Evolutionary conservation across 2,797 vertebrate species (phyloP), one percentile per base, ranked within the genome.

Genomic region (Typhlichthys eigenmanni): DNA sequence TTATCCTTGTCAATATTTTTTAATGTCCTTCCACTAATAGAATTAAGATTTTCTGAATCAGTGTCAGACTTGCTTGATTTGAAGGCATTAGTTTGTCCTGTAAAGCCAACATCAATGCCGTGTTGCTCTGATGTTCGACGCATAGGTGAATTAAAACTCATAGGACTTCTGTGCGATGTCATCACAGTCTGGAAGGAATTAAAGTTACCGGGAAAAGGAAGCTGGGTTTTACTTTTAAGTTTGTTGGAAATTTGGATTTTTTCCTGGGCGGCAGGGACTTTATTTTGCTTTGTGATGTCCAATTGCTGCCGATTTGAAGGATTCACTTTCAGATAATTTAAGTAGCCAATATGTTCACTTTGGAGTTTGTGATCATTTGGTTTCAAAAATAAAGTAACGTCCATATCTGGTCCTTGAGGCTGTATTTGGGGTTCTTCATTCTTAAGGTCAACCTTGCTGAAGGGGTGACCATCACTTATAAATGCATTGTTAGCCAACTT

Each of bases 111-210:
- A n/a, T 50, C 24, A n/a, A 14, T 17, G 14, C 13, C n/a, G 2
- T 66, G 43, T 49, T 14, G 49, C 38, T 32, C 29, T 13, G 59
- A 58, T 2, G 53, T 58, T 34, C 29, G 46, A 49, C 58, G 54
- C 6, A 34, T 47, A 16, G 14, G 12, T 14, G 57, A 59, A 38
- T 60, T 62, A 12, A 62, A 60, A 17, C 16, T 32, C 29, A 0
- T 5, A 47, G 64, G 14, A 54, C 16, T 38, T 7, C 12, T 55
- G 13, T 13, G 34, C 56, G 59, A 58, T 1, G 55, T 0, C 0
- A 61, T n/a, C 13, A 12, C 13, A 10, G 8, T 60, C 14, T 48
- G 51, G 1, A 13, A 11, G 46, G 45, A 68, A 60, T 55, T 51
- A 0, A 57, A 58, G 38, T 7, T 10, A 50, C 4, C 47, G 24